Conservation (phyloP, 2,888 invertebrate genomes). For the Torymus texanus region DNA sequence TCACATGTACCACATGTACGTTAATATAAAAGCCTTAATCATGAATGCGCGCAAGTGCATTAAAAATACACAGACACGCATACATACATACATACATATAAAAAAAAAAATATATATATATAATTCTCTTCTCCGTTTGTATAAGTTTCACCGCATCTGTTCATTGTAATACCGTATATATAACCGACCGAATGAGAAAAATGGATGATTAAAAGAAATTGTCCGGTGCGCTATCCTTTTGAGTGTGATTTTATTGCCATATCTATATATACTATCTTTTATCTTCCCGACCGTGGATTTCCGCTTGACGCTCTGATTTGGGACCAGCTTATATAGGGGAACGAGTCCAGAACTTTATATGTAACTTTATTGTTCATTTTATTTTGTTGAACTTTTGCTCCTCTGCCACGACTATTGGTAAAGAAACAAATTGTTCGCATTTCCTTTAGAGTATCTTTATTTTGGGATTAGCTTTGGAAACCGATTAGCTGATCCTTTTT, state of each 20-base stretch:
- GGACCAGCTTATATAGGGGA: too few relatives aligned
- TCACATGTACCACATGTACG: conserved; percentile 25
- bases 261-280: background rate
- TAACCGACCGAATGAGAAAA: conserved; percentile 19
- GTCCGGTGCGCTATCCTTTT: conserved; percentile 20
- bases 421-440: background rate
- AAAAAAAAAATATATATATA: background rate
- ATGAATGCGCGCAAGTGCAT: conserved; percentile 11
- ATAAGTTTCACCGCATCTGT: conserved; percentile 28
- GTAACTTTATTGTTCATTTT: too few relatives aligned
- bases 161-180: conserved; percentile 36
- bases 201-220: conserved; percentile 18
- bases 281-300: too few relatives aligned
- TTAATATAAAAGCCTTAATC: conserved; percentile 25
- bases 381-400: too few relatives aligned
- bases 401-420: background rate
- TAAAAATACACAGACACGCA: too few relatives aligned
- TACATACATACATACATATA: background rate
- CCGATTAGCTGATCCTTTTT: background rate
- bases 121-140: conserved; percentile 31
- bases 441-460: conserved; percentile 25
- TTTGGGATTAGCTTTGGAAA: conserved; percentile 6
- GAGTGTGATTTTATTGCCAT: conserved; percentile 30
- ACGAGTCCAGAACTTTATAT: too few relatives aligned
- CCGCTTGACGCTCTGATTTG: too few relatives aligned